phyloP scores from a whole-genome alignment of 2,113 vertebrate genomes.

The Monopterus albus region DNA sequence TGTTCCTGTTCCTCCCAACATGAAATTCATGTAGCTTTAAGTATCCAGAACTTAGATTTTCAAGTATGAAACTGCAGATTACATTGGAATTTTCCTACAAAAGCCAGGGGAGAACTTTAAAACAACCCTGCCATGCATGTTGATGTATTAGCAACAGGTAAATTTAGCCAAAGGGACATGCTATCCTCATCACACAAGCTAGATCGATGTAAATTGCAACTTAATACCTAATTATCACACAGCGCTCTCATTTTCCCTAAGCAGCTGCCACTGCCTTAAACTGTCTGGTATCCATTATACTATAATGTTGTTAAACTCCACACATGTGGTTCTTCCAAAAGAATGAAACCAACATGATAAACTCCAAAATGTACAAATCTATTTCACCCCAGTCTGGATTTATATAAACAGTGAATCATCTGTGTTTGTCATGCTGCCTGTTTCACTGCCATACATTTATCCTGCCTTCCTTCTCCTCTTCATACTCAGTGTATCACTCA shows the following conservation, averaged over 20 bases:
- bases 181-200: not conserved
- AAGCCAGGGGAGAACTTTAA: too few relatives aligned
- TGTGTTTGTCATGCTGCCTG: conserved; percentile 3
- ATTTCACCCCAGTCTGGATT: not conserved
- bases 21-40: too few relatives aligned
- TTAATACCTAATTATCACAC: not conserved
- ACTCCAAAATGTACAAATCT: not conserved
- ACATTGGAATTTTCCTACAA: too few relatives aligned
- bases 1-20: too few relatives aligned
- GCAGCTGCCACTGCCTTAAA: conserved; percentile 6
- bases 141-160: not conserved
- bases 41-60: too few relatives aligned
- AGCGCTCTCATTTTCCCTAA: not conserved
- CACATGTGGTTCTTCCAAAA: not conserved
- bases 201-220: not conserved
- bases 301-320: conserved; percentile 3
- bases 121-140: not conserved
- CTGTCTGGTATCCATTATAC: not conserved
- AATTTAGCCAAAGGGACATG: not conserved
- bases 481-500: not conserved
- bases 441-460: not conserved
- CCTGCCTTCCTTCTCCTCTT: not conserved
- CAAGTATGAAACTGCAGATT: too few relatives aligned
- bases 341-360: not conserved
- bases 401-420: conserved; percentile 3